Evolutionary conservation across 2,797 vertebrate species (phyloP).

Genomic region (Saxicola maurus): DNA sequence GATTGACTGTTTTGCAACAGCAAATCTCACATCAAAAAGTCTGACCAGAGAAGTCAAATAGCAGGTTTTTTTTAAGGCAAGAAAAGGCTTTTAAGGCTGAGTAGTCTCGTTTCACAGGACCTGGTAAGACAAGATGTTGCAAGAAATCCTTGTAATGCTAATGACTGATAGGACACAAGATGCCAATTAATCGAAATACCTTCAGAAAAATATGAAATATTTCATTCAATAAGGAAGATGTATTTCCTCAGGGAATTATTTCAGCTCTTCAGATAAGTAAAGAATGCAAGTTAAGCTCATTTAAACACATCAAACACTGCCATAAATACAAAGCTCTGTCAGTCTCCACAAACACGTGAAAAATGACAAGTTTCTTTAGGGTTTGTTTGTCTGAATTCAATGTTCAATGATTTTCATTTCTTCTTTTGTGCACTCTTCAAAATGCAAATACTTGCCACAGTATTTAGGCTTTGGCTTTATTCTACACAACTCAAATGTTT

Average conservation of each 20-base stretch:
- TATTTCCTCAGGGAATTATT: neutral
- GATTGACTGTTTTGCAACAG: conserved; percentile 6
- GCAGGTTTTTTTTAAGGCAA: neutral
- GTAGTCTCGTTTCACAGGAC: neutral
- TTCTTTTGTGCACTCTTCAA: neutral
- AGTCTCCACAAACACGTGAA: neutral
- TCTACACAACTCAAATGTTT: neutral
- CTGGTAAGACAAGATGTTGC: neutral
- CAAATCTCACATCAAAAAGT: neutral
- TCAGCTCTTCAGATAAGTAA: neutral
- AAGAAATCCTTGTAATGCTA: neutral
- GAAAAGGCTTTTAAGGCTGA: neutral
- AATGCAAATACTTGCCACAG: neutral
- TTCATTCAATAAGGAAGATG: neutral
- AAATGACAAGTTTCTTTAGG: neutral
- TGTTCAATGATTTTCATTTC: neutral
- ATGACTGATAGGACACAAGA: neutral
- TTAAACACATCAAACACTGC: neutral
- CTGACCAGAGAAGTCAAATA: neutral
- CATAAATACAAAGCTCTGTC: neutral
- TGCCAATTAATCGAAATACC: neutral
- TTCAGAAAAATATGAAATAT: neutral
- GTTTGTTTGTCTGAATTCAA: neutral
- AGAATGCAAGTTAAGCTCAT: neutral
- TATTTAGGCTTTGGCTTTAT: neutral